phyloP scores from a whole-genome alignment of 2,888 invertebrate genomes.

The Macaria liturata region DNA sequence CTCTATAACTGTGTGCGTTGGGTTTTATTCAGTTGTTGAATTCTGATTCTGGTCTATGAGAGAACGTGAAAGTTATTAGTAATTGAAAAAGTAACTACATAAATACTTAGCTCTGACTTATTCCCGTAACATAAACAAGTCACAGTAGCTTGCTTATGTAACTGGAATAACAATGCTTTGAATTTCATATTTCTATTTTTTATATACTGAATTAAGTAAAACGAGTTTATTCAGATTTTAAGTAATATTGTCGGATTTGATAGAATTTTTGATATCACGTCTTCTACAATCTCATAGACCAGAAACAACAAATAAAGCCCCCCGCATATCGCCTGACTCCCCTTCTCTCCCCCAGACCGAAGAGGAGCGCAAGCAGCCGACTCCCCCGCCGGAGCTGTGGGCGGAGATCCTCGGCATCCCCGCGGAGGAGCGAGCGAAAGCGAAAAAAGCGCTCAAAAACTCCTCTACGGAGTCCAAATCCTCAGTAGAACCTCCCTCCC shows the following conservation, averaged over 20 bases:
- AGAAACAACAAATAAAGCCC: neutral
- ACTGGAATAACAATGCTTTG: too few relatives aligned
- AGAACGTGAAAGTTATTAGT: neutral
- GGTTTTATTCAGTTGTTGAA: constrained; percentile 5
- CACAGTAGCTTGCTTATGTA: too few relatives aligned
- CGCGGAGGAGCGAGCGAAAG: constrained; percentile 46
- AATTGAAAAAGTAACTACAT: too few relatives aligned
- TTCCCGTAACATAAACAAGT: too few relatives aligned
- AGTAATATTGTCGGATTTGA: too few relatives aligned
- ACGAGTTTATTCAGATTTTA: too few relatives aligned
- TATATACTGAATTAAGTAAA: too few relatives aligned
- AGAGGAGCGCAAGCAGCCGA: constrained; percentile 70
- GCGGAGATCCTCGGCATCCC: constrained; percentile 77
- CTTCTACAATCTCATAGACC: too few relatives aligned
- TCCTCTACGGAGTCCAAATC: constrained; percentile 29
- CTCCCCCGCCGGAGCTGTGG: constrained; percentile 77
- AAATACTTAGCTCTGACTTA: too few relatives aligned
- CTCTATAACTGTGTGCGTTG: constrained; percentile 10
- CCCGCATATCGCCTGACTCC: neutral
- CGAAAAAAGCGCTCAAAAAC: constrained; percentile 25
- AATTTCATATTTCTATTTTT: too few relatives aligned
- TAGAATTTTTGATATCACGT: too few relatives aligned
- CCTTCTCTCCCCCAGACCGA: constrained; percentile 42
- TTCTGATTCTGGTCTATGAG: constrained; percentile 1
- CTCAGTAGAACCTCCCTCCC: constrained; percentile 42